Evolutionary conservation across 2,113 vertebrate species (phyloP).

Genomic region (Hystrix brachyura): DNA sequence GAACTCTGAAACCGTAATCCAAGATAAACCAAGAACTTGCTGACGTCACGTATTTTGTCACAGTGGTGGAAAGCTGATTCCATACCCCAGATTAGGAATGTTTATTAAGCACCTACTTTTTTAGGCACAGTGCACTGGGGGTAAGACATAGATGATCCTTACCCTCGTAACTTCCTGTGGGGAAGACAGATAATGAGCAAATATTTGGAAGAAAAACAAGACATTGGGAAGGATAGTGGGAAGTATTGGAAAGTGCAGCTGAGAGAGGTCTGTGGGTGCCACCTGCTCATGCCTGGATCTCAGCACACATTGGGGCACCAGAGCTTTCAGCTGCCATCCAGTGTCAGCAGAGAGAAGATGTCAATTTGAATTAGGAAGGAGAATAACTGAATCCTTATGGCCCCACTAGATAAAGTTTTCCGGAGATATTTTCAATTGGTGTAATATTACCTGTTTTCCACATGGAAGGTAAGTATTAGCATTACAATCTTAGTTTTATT

Average conservation of each 20-base stretch:
- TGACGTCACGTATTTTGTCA: too few species aligned
- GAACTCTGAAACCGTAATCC: too few species aligned
- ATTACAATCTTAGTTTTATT: neutral
- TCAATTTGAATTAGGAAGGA: neutral
- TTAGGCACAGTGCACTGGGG: neutral
- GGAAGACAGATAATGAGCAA: neutral
- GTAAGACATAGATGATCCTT: fast-evolving
- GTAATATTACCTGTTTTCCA: neutral
- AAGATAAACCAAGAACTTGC: too few species aligned
- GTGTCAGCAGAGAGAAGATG: neutral
- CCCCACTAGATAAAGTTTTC: neutral
- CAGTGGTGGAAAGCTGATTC: too few species aligned
- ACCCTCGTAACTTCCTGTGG: neutral
- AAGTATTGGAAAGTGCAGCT: neutral
- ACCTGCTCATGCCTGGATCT: fast-evolving
- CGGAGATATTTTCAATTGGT: neutral
- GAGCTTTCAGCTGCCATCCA: neutral
- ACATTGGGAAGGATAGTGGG: neutral
- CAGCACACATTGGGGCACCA: fast-evolving
- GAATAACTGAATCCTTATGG: neutral
- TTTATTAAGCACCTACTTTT: neutral
- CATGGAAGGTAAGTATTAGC: neutral
- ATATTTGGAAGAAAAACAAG: neutral
- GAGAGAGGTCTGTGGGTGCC: fast-evolving
- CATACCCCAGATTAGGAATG: too few species aligned